A percentile compares a stretch with the other conserved stretches of the same genome.
Conservation (phyloP, 1,140 invertebrate genomes). For the Oncopodura yosiiana region DNA sequence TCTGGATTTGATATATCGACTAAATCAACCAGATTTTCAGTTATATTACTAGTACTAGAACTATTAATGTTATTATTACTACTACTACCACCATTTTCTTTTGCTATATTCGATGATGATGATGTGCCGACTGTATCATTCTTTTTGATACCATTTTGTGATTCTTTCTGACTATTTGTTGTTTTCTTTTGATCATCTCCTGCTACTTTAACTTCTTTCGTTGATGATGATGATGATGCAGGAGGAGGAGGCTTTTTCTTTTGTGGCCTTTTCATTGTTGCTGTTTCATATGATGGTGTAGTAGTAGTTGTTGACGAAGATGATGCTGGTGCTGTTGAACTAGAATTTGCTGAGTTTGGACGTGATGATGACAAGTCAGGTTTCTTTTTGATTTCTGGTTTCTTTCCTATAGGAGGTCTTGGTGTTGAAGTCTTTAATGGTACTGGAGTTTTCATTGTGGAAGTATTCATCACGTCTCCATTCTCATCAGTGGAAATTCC, state of each 20-base stretch:
- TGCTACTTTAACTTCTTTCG: neutral
- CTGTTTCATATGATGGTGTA: neutral
- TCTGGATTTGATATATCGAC: neutral
- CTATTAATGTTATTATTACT: neutral
- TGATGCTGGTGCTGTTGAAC: neutral
- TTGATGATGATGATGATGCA: neutral
- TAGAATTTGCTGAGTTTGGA: neutral
- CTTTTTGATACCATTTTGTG: too few species aligned
- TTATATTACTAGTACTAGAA: too few species aligned
- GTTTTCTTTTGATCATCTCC: too few species aligned
- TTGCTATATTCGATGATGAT: too few species aligned
- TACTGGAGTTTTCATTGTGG: neutral
- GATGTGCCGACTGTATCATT: too few species aligned
- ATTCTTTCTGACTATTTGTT: too few species aligned
- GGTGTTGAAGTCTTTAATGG: neutral
- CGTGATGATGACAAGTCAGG: neutral
- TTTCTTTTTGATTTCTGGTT: neutral
- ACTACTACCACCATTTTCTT: neutral
- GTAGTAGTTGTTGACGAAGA: neutral
- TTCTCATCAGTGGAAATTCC: conserved; percentile 16
- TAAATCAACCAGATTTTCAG: neutral
- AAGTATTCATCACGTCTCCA: neutral
- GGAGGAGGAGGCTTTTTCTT: neutral
- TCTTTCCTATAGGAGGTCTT: too few species aligned
- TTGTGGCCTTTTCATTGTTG: neutral